Percentiles rank a stretch among this genome's conserved stretches.
phyloP scores from a whole-genome alignment of 2,797 vertebrate species.

The Semotilus atromaculatus region DNA sequence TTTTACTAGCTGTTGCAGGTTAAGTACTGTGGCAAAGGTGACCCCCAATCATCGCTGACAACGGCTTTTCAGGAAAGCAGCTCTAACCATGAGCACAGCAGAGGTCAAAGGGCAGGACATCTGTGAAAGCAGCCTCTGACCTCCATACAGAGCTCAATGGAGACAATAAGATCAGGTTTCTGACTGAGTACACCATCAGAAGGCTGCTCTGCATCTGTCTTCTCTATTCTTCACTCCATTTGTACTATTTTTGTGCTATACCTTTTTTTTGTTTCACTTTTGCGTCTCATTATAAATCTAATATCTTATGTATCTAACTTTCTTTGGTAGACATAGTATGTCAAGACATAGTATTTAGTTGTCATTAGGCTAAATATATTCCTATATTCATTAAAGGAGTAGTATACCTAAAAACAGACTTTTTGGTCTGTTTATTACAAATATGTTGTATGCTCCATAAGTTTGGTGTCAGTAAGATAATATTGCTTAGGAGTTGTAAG shows the following conservation, averaged over 20 bases:
- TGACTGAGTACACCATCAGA: constrained; percentile 32
- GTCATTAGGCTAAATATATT: background rate
- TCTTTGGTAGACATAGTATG: background rate
- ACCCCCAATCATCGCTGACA: constrained; percentile 45
- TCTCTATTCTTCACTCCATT: constrained; percentile 18
- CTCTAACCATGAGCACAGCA: constrained; percentile 38
- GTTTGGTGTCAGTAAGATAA: background rate
- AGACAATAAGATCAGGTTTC: constrained; percentile 61
- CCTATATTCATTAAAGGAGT: background rate
- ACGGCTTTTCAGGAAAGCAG: constrained; percentile 52
- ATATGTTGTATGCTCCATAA: background rate
- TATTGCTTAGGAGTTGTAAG: background rate
- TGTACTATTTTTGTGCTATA: background rate
- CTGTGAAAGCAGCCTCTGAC: constrained; percentile 62
- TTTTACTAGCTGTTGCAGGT: constrained; percentile 51
- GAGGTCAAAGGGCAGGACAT: constrained; percentile 59
- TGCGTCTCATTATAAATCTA: background rate
- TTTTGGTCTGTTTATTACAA: background rate
- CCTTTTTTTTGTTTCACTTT: background rate
- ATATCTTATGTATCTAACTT: background rate
- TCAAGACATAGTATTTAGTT: background rate
- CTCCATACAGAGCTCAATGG: constrained; percentile 32
- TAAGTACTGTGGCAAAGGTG: constrained; percentile 43
- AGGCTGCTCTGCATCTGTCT: constrained; percentile 46
- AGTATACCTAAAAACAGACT: background rate